Evolutionary conservation across 2,888 invertebrate species (phyloP).

Genomic region (Ichneumoninae sp.): DNA sequence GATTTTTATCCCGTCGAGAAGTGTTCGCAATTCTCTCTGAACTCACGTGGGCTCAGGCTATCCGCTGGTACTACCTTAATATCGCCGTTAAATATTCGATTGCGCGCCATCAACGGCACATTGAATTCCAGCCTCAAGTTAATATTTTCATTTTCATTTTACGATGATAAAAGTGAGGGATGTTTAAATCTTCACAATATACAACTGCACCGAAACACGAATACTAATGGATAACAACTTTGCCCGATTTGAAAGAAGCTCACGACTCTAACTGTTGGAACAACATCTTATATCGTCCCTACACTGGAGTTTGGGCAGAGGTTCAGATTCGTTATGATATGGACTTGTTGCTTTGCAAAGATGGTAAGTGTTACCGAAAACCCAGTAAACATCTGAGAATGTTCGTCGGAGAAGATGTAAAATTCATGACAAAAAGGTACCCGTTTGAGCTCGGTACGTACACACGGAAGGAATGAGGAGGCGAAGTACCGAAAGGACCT

Average conservation of each 20-base stretch:
- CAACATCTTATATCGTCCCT: neutral
- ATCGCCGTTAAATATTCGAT: neutral
- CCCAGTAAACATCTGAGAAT: neutral
- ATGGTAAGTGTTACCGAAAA: neutral
- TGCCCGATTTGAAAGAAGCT: neutral
- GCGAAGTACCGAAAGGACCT: constrained; percentile 49
- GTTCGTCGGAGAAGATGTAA: neutral
- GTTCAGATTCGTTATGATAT: neutral
- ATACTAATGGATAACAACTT: too few relatives aligned
- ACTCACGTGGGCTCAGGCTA: too few relatives aligned
- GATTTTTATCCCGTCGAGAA: too few relatives aligned
- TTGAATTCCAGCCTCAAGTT: neutral
- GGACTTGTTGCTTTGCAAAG: neutral
- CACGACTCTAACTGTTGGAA: neutral
- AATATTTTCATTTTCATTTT: neutral
- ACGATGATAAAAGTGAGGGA: neutral
- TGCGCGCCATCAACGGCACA: neutral
- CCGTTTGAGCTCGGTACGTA: neutral
- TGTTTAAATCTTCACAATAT: neutral
- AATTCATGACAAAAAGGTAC: constrained; percentile 2
- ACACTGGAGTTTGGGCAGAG: neutral
- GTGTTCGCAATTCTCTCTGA: too few relatives aligned
- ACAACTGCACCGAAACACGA: neutral
- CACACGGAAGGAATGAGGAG: neutral
- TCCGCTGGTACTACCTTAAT: neutral